Conservation (phyloP, 2,113 vertebrate species). For the Fukomys damarensis region DNA sequence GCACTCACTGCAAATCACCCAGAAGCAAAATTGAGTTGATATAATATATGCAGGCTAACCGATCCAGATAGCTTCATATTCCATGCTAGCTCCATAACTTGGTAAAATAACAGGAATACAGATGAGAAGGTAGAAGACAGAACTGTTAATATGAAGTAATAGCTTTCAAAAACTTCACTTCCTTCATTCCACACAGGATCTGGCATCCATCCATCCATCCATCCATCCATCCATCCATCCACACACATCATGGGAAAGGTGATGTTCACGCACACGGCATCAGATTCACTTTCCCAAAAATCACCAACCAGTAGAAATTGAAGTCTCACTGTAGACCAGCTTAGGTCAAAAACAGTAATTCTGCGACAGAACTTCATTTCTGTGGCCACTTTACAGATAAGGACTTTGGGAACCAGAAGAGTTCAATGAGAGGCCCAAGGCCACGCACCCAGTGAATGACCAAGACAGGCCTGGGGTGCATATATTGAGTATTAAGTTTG, state of each 20-base stretch:
- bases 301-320: neutral
- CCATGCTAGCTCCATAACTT: neutral
- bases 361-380: neutral
- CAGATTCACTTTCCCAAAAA: neutral
- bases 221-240: neutral
- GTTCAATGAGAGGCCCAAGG: neutral
- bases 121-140: neutral
- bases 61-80: neutral
- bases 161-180: neutral
- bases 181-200: neutral
- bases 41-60: neutral
- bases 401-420: neutral
- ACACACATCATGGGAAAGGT: neutral
- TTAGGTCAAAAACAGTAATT: neutral
- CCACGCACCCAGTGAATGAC: neutral
- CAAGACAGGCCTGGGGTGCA: neutral
- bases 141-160: neutral
- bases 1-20: neutral
- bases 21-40: constrained; percentile 9
- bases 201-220: too few species aligned
- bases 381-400: neutral
- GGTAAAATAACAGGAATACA: neutral
- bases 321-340: neutral
- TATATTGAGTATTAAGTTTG: neutral
- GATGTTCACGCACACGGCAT: neutral